Base-by-base conservation (phyloP, 1,140 invertebrate genomes). In the Drosophila tsacasi region DNA sequence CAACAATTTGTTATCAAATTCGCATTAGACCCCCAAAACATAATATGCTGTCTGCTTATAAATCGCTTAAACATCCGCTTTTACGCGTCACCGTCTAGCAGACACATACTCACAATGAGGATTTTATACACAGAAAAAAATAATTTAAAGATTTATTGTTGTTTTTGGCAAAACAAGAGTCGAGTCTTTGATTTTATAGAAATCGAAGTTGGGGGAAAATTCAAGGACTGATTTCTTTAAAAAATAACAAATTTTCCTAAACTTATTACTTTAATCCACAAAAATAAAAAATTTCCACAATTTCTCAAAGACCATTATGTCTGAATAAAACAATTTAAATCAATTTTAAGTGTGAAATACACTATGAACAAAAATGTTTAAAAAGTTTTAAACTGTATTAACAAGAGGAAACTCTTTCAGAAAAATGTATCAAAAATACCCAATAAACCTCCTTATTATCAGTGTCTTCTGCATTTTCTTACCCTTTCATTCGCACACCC, bases 51-150 rank as follows among this genome's bases (percentile, higher is more conserved):
- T 71, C 71, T 74, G 71, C 58, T 72, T 79, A 65, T 83, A 80
- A 84, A 84, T 84, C 77, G 81, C 66, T 80, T 80, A 80, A 84
- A 80, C 77, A 84, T 84, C 81, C 81, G 80, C 80, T 82, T 65
- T 61, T 63, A 50, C 64, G 80, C 80, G 62, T 72, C 66, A 73
- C 63, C 66, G 71, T 67, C 67, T 80, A 61, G 63, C 35, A 81
- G 68, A 73, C 68, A 84, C 39, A 80, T 40, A 79, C 23, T 39
- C 23, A 39, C 3, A 40, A 40, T 40, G 46, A 23, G 21, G 30
- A 49, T 50, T 50, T 6, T 27, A 40, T 63, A 8, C 47, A 63
- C 12, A 17, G 47, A 40, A 21, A 63, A 39, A 30, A 50, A 42
- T 19, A 49, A 2, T 21, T 0, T 8, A 19, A 30, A 13, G 27